Evolutionary conservation across 2,797 vertebrate species (phyloP), one percentile per base, ranked within the genome.

Genomic region (Pseudopleuronectes americanus): DNA sequence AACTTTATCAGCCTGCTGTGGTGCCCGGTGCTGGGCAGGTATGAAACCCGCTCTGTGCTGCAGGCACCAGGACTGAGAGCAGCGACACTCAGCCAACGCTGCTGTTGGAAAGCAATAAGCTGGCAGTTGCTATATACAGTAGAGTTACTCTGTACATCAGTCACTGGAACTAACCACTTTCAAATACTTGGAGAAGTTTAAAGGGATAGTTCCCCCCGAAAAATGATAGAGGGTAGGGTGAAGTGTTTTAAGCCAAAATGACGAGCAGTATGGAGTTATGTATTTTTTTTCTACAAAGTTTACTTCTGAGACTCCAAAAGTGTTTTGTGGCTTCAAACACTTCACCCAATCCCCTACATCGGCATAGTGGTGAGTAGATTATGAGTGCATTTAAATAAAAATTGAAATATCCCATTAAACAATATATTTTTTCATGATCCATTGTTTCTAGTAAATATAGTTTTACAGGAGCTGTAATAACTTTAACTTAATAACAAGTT

Each of bases 381-480:
- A 2, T 31, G 28, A 31, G 7, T 31, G 28, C 28, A 31, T 31
- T 31, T 31, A 1, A 1, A 6, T 6, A 26, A 26, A 26, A 26
- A 26, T 5, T 26, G 26, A 31, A 31, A 6, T 31, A 31, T 8
- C 6, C 28, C 28, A 8, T 8, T 31, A 31, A 31, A 31, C n/a
- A 31, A 12, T 33, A 33, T 7, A 19, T 54, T 14, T 9, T 4
- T 23, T 4, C 22, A 4, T 51, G 45, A 68, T n/a, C 45, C 19
- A 48, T 21, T 2, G 0, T 68, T 41, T 4, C 26, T 28, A 28
- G 31, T 1, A 53, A 22, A 28, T 60, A 23, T 3, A 54, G 23
- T 53, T 59, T 59, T 60, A 43, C 21, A 58, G 12, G 31, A 9
- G 33, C 54, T 52, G n/a, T 26, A 38, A 58, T 58, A 12, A 8